These are phyloP conservation scores for Loriculus beryllinus DNA, from an alignment of 2,797 vertebrate genomes.

Conservation along the genomic window DNA sequence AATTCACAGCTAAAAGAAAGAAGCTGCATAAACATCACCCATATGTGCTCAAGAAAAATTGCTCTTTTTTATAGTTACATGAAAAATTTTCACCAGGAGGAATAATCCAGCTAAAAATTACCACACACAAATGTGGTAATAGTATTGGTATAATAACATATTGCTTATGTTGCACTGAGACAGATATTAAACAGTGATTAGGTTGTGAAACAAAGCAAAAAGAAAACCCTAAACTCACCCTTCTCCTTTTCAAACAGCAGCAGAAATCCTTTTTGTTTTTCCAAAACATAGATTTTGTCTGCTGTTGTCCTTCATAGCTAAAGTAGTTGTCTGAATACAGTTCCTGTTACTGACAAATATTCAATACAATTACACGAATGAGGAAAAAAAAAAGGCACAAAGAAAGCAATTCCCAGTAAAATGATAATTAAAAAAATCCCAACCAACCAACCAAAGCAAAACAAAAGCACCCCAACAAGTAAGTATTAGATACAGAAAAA, in stretches of 20 bases:
- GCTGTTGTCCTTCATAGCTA: neutral
- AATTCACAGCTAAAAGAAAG: neutral
- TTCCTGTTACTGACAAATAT: neutral
- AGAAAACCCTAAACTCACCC: neutral
- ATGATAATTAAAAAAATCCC: neutral
- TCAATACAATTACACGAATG: neutral
- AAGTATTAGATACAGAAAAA: neutral
- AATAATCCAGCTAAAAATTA: conserved; percentile 38
- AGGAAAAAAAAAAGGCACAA: neutral
- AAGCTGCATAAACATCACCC: neutral
- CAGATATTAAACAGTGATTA: neutral
- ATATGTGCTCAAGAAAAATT: neutral
- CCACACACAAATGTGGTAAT: conserved; percentile 20
- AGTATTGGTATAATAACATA: neutral
- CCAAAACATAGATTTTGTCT: neutral
- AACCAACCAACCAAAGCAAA: neutral
- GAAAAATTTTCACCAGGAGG: neutral
- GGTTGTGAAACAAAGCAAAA: neutral
- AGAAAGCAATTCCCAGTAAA: neutral
- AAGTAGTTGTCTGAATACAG: neutral
- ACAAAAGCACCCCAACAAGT: neutral
- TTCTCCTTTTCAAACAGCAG: neutral
- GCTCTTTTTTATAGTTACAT: neutral
- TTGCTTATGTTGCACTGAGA: neutral
- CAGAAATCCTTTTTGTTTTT: neutral